phyloP scores from a whole-genome alignment of 2,113 vertebrate species.

The Mugil cephalus region DNA sequence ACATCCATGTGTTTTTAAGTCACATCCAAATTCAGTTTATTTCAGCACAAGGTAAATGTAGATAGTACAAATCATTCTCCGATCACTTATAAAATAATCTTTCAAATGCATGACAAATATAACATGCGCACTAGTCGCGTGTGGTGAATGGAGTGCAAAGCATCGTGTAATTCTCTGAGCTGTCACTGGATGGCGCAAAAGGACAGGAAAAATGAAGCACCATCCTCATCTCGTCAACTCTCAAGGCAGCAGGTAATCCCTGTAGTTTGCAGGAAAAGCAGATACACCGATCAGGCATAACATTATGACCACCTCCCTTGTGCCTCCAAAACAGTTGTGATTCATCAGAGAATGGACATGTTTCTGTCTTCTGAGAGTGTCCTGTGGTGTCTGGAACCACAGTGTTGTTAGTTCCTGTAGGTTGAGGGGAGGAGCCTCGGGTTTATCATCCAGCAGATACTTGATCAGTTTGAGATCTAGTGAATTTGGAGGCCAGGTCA shows the following conservation, averaged over 20 bases:
- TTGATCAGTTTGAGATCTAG: too few relatives aligned
- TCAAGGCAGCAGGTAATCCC: not conserved
- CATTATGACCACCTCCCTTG: too few relatives aligned
- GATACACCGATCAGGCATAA: not conserved
- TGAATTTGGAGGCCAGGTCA: too few relatives aligned
- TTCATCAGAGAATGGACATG: too few relatives aligned
- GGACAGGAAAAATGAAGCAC: not conserved
- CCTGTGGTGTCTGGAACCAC: too few relatives aligned
- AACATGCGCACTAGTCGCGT: not conserved
- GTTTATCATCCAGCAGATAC: too few relatives aligned
- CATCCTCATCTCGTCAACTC: not conserved
- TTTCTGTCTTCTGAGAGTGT: too few relatives aligned
- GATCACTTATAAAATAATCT: not conserved
- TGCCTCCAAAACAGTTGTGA: too few relatives aligned
- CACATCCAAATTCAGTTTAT: constrained; percentile 52
- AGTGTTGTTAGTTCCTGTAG: too few relatives aligned
- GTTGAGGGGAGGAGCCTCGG: too few relatives aligned
- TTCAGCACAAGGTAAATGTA: not conserved
- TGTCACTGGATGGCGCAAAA: constrained; percentile 57
- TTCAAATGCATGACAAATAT: not conserved
- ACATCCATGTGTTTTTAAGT: constrained; percentile 59
- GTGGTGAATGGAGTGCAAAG: not conserved
- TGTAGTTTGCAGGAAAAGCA: constrained; percentile 2
- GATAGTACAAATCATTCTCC: too few relatives aligned
- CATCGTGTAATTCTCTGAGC: constrained; percentile 20